phyloP scores from a whole-genome alignment of 2,888 invertebrate species.

The Endotricha flammealis region DNA sequence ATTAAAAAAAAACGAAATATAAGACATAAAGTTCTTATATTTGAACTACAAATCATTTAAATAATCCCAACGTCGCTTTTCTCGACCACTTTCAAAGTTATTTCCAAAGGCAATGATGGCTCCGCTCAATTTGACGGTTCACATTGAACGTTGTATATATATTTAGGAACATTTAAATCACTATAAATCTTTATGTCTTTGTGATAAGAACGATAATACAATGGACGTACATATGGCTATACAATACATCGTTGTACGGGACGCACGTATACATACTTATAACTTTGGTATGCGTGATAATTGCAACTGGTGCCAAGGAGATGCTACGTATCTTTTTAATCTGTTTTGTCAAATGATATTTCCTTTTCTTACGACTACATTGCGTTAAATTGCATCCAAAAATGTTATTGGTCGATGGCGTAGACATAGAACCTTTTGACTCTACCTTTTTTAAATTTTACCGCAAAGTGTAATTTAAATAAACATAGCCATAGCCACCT shows the following conservation, averaged over 20 bases:
- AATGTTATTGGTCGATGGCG: too few species aligned
- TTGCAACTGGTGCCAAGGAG: conserved; percentile 40
- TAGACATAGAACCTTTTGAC: too few species aligned
- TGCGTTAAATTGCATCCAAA: not conserved
- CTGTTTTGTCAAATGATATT: conserved; percentile 11
- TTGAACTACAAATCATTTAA: too few species aligned
- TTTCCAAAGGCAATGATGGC: conserved; percentile 17
- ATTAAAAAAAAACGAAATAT: too few species aligned
- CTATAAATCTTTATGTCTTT: not conserved
- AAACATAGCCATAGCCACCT: too few species aligned
- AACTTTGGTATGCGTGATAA: conserved; percentile 32
- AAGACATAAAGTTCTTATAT: too few species aligned
- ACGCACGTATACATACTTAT: conserved; percentile 19
- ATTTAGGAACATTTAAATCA: not conserved
- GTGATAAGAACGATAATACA: conserved; percentile 1
- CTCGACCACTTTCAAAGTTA: conserved; percentile 20
- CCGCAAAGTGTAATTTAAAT: too few species aligned
- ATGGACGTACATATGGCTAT: not conserved
- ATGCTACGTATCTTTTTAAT: conserved; percentile 21
- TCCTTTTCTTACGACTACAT: not conserved
- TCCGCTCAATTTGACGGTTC: not conserved
- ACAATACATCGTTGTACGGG: conserved; percentile 16
- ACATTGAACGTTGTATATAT: too few species aligned
- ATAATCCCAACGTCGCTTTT: conserved; percentile 7
- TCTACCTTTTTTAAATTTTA: not conserved